A percentile compares a stretch with the other conserved stretches of the same genome.
Evolutionary conservation across 2,113 vertebrate genomes (phyloP).

Genomic region (Charadrius vociferus): DNA sequence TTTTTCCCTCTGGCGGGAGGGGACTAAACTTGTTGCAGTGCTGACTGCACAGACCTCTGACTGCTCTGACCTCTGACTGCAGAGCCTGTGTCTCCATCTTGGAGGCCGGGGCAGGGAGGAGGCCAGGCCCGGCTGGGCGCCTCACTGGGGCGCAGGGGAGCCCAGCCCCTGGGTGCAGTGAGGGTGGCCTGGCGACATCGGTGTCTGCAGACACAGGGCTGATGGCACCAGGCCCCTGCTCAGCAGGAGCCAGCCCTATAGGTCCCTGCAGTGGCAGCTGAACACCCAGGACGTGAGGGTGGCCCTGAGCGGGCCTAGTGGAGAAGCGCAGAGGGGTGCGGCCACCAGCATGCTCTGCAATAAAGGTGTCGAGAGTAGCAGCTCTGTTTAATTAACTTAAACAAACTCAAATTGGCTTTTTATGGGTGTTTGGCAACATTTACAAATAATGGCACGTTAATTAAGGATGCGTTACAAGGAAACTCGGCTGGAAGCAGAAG

Average conservation of each 20-base stretch:
- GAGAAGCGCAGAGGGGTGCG: accelerated
- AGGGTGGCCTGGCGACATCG: accelerated
- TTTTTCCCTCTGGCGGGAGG: accelerated
- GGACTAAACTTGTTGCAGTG: not conserved
- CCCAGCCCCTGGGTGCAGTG: accelerated
- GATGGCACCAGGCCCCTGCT: accelerated
- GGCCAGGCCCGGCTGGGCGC: accelerated
- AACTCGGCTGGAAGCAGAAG: not conserved
- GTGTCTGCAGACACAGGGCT: accelerated
- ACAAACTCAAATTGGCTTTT: not conserved
- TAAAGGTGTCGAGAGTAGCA: not conserved
- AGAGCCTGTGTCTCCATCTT: accelerated
- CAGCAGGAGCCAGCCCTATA: accelerated
- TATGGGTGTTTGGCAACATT: not conserved
- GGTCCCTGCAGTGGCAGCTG: accelerated
- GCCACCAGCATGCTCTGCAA: not conserved
- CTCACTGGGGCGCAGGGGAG: accelerated
- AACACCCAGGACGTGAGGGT: accelerated
- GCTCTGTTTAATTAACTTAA: slow-evolving; percentile 9
- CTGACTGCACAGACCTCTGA: not conserved
- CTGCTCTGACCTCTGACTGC: not conserved
- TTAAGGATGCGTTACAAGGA: not conserved
- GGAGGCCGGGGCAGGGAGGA: accelerated
- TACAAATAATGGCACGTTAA: not conserved
- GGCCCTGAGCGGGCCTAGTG: accelerated